Evolutionary conservation across 2,113 vertebrate species (phyloP).

Genomic region (Desmodus rotundus): DNA sequence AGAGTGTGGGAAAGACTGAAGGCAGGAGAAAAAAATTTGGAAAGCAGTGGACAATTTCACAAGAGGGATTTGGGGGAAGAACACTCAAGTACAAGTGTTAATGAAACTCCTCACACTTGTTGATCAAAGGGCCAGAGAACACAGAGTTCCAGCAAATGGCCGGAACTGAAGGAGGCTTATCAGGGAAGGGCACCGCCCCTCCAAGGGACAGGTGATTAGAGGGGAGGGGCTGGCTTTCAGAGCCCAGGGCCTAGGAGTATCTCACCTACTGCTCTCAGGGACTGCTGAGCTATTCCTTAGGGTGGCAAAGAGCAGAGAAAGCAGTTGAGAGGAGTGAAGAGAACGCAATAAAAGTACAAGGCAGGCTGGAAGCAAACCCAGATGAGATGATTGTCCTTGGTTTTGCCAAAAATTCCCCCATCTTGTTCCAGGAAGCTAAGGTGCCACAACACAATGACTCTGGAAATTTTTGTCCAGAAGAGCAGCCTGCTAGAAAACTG

Average conservation of each 20-base stretch:
- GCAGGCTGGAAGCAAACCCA: not conserved
- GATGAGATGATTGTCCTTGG: not conserved
- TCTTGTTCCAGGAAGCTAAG: not conserved
- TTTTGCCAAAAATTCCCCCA: constrained; percentile 26
- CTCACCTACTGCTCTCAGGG: not conserved
- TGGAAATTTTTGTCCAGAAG: not conserved
- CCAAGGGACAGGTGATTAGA: not conserved
- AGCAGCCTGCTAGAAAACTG: not conserved
- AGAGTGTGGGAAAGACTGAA: not conserved
- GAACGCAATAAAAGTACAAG: not conserved
- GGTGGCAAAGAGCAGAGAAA: not conserved
- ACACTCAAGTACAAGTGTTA: not conserved
- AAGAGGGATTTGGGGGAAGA: not conserved
- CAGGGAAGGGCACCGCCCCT: not conserved
- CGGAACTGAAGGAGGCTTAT: not conserved
- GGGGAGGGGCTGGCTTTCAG: not conserved
- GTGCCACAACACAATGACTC: not conserved
- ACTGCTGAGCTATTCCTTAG: not conserved
- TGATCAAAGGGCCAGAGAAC: not conserved
- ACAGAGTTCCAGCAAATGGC: not conserved
- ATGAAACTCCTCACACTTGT: not conserved
- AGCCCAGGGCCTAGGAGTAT: not conserved
- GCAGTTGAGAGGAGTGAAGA: not conserved
- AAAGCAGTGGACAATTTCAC: not conserved
- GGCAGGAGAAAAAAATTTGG: not conserved